Evolutionary conservation across 23 tunicate genomes (phyloP), one percentile per base, ranked within the genome.

Genomic region (Diplosoma virens): DNA sequence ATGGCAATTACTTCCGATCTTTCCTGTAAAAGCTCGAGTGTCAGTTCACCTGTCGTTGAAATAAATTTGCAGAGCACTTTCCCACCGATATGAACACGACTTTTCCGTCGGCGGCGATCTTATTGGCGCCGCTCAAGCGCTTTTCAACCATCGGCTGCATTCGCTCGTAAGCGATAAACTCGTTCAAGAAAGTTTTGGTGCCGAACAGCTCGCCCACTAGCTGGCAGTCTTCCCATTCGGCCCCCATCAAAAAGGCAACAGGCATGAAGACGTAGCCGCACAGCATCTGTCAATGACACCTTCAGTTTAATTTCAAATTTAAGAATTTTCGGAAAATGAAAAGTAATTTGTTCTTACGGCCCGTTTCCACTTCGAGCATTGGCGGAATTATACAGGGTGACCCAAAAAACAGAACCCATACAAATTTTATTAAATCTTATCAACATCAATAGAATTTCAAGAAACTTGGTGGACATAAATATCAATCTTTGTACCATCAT

Each of bases 131-230:
- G 32, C 78, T 77, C 58, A 74, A 30, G 26, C 96, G 53, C 32
- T 84, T 65, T n/a, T 50, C 77, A 23, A 89, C 59, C 53, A 48
- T 69, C 1, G 83, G 85, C 32, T 54, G 59, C 79, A 91, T 67
- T 3, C 37, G 24, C 33, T 79, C 33, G 63, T 85, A 91, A 11
- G 97, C 97, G 1, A 91, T 59, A 30, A 91, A 84, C 74, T 91
- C 97, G 72, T 86, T 91, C 56, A 91, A 58, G 73, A 91, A 81
- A 32, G 97, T 84, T 58, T 91, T 91, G 32, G 74, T 36, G n/a
- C 93, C 93, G 24, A 87, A 80, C 27, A 87, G 34, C 47, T 85
- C 55, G n/a, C 97, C 97, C 35, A 91, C 91, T 20, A 75, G 11
- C 18, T 59, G 64, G 32, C 91, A 84, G 45, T 80, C 95, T 55